Percentiles rank a stretch among this genome's conserved stretches.
Evolutionary conservation across 2,888 invertebrate species (phyloP).

Genomic region (Morpho deidamia): DNA sequence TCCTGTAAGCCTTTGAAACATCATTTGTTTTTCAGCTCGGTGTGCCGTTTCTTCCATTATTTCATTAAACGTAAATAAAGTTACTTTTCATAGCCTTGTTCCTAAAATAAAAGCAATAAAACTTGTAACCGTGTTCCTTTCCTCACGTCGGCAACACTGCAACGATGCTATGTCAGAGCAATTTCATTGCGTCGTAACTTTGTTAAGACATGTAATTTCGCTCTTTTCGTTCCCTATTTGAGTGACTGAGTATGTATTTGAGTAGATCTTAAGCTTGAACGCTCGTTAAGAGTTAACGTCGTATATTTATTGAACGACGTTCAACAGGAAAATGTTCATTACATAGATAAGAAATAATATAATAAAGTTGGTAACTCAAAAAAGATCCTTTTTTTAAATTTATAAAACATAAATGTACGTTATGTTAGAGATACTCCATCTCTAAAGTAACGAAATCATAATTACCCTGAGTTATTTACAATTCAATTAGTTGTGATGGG

Average conservation of each 20-base stretch:
- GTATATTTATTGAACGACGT: constrained; percentile 7
- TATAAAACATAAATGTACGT: too few relatives aligned
- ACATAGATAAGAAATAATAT: too few relatives aligned
- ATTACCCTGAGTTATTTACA: too few relatives aligned
- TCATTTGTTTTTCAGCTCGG: constrained; percentile 5
- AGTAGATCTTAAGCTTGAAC: constrained; percentile 14
- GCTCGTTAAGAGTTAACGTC: constrained; percentile 17
- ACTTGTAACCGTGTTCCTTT: constrained; percentile 10
- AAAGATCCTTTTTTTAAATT: too few relatives aligned
- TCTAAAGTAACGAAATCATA: too few relatives aligned
- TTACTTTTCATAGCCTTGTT: constrained; percentile 13
- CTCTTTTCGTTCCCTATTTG: constrained; percentile 8
- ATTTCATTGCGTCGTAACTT: constrained; percentile 16
- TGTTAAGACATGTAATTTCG: constrained; percentile 8
- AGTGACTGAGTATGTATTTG: constrained; percentile 12
- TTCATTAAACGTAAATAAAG: constrained; percentile 15
- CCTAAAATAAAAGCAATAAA: constrained; percentile 18
- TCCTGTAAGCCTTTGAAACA: constrained; percentile 14
- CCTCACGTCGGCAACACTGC: constrained; percentile 8
- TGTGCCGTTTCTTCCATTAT: constrained; percentile 12
- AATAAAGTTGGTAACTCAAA: too few relatives aligned
- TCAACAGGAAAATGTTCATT: background rate
- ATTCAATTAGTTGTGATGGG: too few relatives aligned
- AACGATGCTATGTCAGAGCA: constrained; percentile 14
- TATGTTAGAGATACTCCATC: too few relatives aligned